Evolutionary conservation across 2,888 invertebrate genomes (phyloP), one percentile per base, ranked within the genome.

Genomic region (Sarcophaga variegata): DNA sequence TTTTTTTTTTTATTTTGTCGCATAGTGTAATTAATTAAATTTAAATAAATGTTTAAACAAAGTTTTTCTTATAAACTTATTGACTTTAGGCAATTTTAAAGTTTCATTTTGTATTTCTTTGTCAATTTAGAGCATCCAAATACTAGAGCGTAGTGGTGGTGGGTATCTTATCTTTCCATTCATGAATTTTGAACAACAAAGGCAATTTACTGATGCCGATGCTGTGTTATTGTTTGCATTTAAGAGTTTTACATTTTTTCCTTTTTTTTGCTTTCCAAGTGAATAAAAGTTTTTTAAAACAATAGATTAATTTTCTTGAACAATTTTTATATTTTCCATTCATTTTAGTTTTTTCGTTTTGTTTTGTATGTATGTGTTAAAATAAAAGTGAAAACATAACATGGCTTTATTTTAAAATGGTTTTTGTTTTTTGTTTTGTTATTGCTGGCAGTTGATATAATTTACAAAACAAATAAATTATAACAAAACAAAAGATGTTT

Each of bases 331-430:
- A 0, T 70, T 20, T 37, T 37, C 37, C n/a, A 37, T 37, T 10
- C 4, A 10, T 10, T 49, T 59, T 20, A 37, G 37, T 66, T 83
- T 49, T 83, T 72, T 63, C 11, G 5, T 47, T 76, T 71, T 71
- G n/a, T 77, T 60, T 27, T 66, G 20, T 80, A 49, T 66, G 20
- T 80, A 49, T 63, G n/a, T 11, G n/a, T 45, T 78, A 47, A 47
- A 62, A 84, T 82, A 82, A 87, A 87, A 87, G 87, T 87, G 84
- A 87, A 87, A 87, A 84, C 79, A 82, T 66, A 87, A 84, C 79
- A 82, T 66, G 76, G 63, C 84, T 62, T 79, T 25, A 20, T 62
- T 64, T 80, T 37, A 64, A 64, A 72, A n/a, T 27, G 27, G 10
- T 11, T 59, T 72, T 59, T 54, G 27, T n/a, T 59, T 71, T 17